Percentiles rank a stretch among this genome's conserved stretches.
phyloP scores from a whole-genome alignment of 2,888 invertebrate species.

The Hololepta plana region DNA sequence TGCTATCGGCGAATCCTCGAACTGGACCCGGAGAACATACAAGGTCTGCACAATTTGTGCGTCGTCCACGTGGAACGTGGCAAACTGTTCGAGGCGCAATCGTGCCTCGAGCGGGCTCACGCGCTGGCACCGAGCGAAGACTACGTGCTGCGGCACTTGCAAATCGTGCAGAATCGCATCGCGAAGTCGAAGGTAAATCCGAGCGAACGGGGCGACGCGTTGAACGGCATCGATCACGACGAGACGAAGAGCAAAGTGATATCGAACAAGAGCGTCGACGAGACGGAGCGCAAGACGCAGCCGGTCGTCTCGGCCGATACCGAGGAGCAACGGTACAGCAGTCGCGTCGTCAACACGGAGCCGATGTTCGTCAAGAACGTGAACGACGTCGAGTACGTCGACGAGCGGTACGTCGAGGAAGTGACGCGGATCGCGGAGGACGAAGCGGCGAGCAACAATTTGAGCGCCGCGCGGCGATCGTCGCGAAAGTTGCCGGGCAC shows the following conservation, averaged over 20 bases:
- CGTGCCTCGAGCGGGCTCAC: slow-evolving; percentile 67
- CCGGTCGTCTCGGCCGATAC: slow-evolving; percentile 25
- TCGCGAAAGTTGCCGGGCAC: slow-evolving; percentile 14
- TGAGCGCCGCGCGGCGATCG: slow-evolving; percentile 1
- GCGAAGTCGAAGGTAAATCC: slow-evolving; percentile 21
- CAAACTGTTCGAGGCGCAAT: slow-evolving; percentile 64
- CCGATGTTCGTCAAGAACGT: slow-evolving; percentile 26
- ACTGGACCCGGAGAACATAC: slow-evolving; percentile 78
- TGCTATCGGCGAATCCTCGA: slow-evolving; percentile 80
- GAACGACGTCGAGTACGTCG: slow-evolving; percentile 17
- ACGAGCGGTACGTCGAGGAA: slow-evolving; percentile 11
- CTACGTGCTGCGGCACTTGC: slow-evolving; percentile 77
- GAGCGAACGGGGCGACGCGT: slow-evolving; percentile 13
- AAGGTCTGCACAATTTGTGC: slow-evolving; percentile 89
- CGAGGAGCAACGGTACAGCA: slow-evolving; percentile 25
- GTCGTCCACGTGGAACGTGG: slow-evolving; percentile 91
- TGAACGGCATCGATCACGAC: slow-evolving; percentile 14
- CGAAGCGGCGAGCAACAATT: slow-evolving; percentile 4
- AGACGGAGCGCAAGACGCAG: slow-evolving; percentile 22
- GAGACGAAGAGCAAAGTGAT: slow-evolving; percentile 18
- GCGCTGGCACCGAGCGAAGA: slow-evolving; percentile 75
- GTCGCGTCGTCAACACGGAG: slow-evolving; percentile 27
- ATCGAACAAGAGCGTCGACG: slow-evolving; percentile 25
- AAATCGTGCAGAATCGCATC: slow-evolving; percentile 64
- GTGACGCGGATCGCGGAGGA: slow-evolving; percentile 9